Percentiles rank a stretch among this genome's conserved stretches.
phyloP scores from a whole-genome alignment of 2,888 invertebrate species.

The Chloromyia formosa region DNA sequence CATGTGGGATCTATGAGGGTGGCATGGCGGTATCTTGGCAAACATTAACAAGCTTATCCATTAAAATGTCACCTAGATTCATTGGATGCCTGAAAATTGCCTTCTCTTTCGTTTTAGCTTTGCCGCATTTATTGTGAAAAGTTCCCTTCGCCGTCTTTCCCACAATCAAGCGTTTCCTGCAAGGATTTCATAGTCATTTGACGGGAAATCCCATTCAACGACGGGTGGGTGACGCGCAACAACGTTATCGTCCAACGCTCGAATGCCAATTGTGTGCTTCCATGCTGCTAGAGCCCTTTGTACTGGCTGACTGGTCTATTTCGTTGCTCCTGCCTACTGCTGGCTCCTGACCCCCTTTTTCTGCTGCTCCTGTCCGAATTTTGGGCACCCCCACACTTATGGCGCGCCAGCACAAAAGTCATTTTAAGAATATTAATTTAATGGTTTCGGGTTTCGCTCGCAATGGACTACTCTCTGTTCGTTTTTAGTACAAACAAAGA shows the following conservation, averaged over 20 bases:
- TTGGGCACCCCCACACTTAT: neutral
- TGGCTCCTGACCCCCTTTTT: neutral
- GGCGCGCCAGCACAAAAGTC: conserved; percentile 9
- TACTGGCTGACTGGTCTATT: neutral
- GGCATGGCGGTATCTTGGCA: neutral
- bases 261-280: conserved; percentile 10
- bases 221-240: neutral
- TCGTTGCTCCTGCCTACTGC: neutral
- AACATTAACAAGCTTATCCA: conserved; percentile 36
- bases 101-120: conserved; percentile 3
- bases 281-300: conserved; percentile 3
- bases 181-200: conserved; percentile 26
- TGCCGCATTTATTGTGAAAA: neutral
- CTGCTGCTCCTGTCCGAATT: too few relatives aligned
- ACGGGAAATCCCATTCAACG: neutral
- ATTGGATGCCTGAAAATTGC: conserved; percentile 6
- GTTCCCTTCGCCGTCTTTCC: neutral
- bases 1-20: neutral
- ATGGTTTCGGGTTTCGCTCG: conserved; percentile 30
- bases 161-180: neutral
- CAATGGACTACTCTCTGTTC: neutral
- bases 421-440: conserved; percentile 37
- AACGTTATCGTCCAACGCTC: neutral
- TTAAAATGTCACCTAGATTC: conserved; percentile 33
- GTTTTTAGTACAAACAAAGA: neutral